Conservation (phyloP, 2,888 invertebrate genomes). For the Acanthococcus lagerstroemiae region DNA sequence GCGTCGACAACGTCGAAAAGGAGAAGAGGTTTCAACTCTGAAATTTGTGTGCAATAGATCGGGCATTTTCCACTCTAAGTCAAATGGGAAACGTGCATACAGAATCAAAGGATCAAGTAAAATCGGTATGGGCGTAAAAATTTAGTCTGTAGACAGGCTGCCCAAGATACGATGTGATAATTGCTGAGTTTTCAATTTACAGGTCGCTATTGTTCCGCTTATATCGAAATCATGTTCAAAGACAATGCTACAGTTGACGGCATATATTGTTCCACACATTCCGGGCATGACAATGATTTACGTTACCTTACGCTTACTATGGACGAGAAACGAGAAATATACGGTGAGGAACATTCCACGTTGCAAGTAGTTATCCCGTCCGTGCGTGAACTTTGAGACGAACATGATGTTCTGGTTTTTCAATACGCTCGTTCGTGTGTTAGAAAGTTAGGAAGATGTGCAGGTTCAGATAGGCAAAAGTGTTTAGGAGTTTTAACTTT, state of each 20-base stretch:
- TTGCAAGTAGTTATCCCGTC: no score
- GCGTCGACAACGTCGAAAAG: conserved; percentile 7
- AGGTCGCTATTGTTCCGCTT: conserved; percentile 21
- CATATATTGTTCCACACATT: conserved; percentile 19
- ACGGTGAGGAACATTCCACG: no score
- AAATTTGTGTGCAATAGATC: conserved; percentile 27
- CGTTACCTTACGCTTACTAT: conserved; percentile 9
- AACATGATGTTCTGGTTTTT: not conserved
- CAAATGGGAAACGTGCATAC: conserved; percentile 19
- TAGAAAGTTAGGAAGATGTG: no score
- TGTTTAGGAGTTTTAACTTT: not conserved
- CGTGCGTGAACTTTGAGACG: not conserved
- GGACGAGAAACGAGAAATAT: conserved; percentile 18
- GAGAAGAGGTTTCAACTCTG: conserved; percentile 15
- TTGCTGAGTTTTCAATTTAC: not conserved
- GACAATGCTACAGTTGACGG: conserved; percentile 1
- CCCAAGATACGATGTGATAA: no score
- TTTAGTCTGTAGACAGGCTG: not conserved
- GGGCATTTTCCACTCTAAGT: conserved; percentile 17
- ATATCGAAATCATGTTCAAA: conserved; percentile 12
- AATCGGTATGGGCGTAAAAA: conserved; percentile 1
- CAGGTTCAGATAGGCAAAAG: no score
- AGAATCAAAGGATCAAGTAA: conserved; percentile 24
- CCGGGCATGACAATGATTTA: conserved; percentile 14
- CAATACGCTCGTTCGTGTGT: no score